Percentiles rank a stretch among this genome's conserved stretches.
Evolutionary conservation across 2,797 vertebrate species (phyloP).

Genomic region (Potorous gilbertii): DNA sequence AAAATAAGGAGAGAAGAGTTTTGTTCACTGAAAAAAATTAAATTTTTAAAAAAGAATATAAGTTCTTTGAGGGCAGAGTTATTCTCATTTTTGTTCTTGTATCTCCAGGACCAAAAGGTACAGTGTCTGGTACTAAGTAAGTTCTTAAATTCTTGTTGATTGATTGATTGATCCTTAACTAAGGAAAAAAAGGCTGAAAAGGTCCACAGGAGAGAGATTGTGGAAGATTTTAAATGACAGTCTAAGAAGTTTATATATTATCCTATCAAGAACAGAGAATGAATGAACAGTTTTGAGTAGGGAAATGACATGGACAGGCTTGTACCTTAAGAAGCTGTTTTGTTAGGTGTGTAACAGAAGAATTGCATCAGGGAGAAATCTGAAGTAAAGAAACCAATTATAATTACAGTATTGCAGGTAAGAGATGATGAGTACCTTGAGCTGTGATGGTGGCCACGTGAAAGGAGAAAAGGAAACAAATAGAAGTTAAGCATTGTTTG

Average conservation of each 20-base stretch:
- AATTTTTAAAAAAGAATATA: background rate
- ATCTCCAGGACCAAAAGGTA: background rate
- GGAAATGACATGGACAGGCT: background rate
- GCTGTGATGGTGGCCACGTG: background rate
- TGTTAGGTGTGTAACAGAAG: background rate
- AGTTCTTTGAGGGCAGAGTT: background rate
- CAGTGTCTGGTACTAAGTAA: background rate
- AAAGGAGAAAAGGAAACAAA: background rate
- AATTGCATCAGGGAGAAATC: background rate
- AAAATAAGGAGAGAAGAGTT: background rate
- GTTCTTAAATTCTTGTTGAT: background rate
- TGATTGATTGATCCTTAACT: background rate
- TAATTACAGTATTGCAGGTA: background rate
- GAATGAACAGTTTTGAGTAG: background rate
- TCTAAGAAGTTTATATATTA: background rate
- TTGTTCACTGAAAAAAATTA: background rate
- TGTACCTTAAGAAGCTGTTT: background rate
- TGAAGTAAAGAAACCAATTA: background rate
- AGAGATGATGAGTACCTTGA: background rate
- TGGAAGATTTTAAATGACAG: background rate
- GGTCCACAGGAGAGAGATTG: background rate
- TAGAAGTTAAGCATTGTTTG: background rate
- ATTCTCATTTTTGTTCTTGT: background rate
- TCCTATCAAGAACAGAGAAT: background rate
- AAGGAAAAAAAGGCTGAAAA: background rate